These are phyloP conservation scores for Cathartes aura DNA, from an alignment of 2,113 vertebrate species.

Conservation along the genomic window DNA sequence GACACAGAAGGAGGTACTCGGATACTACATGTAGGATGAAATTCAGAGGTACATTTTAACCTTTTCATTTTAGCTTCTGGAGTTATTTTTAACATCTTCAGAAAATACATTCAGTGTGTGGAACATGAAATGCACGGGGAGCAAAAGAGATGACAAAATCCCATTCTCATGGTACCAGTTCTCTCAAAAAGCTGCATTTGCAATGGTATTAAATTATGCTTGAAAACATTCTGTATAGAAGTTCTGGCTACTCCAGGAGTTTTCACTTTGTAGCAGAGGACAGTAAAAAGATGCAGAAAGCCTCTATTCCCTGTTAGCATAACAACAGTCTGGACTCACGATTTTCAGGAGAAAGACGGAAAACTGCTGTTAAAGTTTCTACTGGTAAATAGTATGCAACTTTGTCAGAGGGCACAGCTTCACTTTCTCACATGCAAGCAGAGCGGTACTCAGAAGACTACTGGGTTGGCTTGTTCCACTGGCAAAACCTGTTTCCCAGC, in stretches of 20 bases:
- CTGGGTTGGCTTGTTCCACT: not conserved
- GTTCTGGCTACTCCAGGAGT: not conserved
- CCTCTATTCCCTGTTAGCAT: not conserved
- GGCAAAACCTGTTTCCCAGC: slow-evolving; percentile 1
- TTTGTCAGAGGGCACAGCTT: not conserved
- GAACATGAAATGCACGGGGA: not conserved
- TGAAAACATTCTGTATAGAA: not conserved
- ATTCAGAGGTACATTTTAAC: not conserved
- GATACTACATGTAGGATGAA: not conserved
- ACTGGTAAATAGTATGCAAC: not conserved
- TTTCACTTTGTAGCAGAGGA: not conserved
- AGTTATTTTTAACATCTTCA: not conserved
- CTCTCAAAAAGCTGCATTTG: not conserved
- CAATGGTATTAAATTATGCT: not conserved
- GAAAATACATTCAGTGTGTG: not conserved
- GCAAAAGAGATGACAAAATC: not conserved
- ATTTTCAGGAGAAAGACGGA: not conserved
- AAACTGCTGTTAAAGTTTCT: not conserved
- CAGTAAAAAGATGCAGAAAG: not conserved
- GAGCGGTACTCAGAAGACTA: not conserved
- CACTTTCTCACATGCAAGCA: not conserved
- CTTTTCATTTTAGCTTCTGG: not conserved
- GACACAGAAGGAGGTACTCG: not conserved
- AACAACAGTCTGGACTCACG: not conserved
- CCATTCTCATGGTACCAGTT: not conserved